Conservation (phyloP, 2,888 invertebrate species). For the Liposcelis brunnea region DNA sequence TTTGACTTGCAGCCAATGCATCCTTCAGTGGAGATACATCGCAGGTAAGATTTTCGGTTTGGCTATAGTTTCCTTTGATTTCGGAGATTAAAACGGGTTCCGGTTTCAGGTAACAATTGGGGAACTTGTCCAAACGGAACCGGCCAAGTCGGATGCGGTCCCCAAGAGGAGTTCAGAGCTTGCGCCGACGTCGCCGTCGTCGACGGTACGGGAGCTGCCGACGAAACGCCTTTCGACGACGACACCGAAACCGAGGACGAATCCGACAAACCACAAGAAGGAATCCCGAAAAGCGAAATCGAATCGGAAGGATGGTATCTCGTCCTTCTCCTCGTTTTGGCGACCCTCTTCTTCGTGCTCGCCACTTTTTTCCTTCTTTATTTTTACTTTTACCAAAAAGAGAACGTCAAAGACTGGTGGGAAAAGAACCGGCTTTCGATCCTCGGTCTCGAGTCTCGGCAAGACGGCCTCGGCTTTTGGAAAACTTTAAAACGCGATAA, state of each 20-base stretch:
- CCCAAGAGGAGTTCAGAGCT: slow-evolving; percentile 74
- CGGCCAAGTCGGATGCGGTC: slow-evolving; percentile 71
- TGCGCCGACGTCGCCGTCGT: slow-evolving; percentile 67
- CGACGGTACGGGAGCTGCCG: slow-evolving; percentile 28
- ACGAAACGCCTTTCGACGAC: slow-evolving; percentile 19
- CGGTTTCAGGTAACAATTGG: slow-evolving; percentile 46
- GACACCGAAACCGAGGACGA: slow-evolving; percentile 6
- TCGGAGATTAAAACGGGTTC: background rate
- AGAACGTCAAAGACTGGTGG: background rate
- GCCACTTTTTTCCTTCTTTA: background rate
- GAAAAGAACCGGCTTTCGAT: background rate
- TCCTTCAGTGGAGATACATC: slow-evolving; percentile 76
- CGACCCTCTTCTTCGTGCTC: background rate
- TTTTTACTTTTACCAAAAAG: background rate
- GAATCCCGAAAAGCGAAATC: background rate
- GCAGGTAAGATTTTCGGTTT: slow-evolving; percentile 39
- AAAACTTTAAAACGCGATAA: background rate
- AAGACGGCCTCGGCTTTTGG: background rate
- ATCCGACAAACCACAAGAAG: background rate
- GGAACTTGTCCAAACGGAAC: slow-evolving; percentile 53
- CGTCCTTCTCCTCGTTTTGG: background rate
- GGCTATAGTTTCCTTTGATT: background rate
- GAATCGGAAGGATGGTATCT: background rate
- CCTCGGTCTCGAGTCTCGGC: background rate
- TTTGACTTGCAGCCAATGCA: slow-evolving; percentile 60